Evolutionary conservation across 1,140 invertebrate genomes (phyloP).

Genomic region (Orussus abietinus): DNA sequence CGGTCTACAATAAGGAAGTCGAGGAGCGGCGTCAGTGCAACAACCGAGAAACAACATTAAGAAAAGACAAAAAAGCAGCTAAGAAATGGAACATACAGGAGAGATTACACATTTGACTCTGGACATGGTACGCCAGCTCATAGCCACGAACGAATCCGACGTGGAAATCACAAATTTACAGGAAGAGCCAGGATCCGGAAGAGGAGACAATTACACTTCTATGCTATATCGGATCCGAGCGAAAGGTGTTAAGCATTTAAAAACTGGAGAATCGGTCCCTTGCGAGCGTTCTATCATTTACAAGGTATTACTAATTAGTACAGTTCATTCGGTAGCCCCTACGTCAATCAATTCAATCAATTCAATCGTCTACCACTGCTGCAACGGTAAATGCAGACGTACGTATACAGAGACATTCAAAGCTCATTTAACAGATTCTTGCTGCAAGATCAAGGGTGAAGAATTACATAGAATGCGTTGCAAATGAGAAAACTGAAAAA

Average conservation of each 20-base stretch:
- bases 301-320: too few relatives aligned
- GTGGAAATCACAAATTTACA: conserved; percentile 46
- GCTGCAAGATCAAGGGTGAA: too few relatives aligned
- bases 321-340: too few relatives aligned
- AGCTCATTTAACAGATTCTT: too few relatives aligned
- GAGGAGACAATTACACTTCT: conserved; percentile 71
- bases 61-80: neutral
- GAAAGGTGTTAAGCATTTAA: conserved; percentile 53
- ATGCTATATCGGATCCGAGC: conserved; percentile 64
- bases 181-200: conserved; percentile 63
- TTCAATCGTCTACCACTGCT: too few relatives aligned
- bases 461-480: too few relatives aligned
- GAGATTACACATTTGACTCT: conserved; percentile 32
- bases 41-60: conserved; percentile 1
- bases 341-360: too few relatives aligned
- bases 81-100: neutral
- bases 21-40: conserved; percentile 1
- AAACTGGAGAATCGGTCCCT: conserved; percentile 43
- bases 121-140: conserved; percentile 43
- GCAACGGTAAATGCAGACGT: too few relatives aligned
- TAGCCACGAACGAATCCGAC: conserved; percentile 43
- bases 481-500: too few relatives aligned
- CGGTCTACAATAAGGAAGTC: neutral
- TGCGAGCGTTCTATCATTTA: conserved; percentile 66
- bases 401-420: too few relatives aligned